Base-by-base conservation (phyloP, 2,113 vertebrate genomes). In the Tachysurus vachellii region DNA sequence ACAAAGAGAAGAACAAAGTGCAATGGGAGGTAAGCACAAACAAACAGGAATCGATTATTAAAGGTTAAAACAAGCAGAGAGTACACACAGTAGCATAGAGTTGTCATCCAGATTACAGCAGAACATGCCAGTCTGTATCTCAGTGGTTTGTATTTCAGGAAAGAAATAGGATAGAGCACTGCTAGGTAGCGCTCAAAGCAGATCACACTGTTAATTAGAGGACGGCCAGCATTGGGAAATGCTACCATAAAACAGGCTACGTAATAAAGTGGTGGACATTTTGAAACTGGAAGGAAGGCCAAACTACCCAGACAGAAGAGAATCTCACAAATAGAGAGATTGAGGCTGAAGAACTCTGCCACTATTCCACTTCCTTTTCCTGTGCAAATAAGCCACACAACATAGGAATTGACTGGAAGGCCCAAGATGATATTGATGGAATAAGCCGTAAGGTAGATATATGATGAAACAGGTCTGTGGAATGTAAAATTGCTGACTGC, bases 91-190 rank as follows among this genome's bases (percentile, higher is more conserved):
- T 1, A 71, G n/a, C 53, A 17, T 3, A 82, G 59, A 16, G 59
- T 23, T 5, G 17, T 76, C 1, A 85, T 8, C 88, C 88, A 89
- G 3, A 19, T 62, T 31, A 82, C 11, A 83, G 57, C 42, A 44
- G n/a, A 83, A 26, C 89, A 86, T 7, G 16, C 54, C 2, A 87
- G 21, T 64, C 12, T 88, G 26, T 88, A 89, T 86, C 86, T 84
- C 54, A 86, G 73, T 54, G 89, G 84, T 84, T 89, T 89, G 84
- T 0, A 86, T 80, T 88, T 89, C 28, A 88, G 80, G 36, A 89
- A 89, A 28, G 47, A 88, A 61, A 89, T 47, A 66, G 89, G 86
- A 75, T 88, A 9, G 1, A 86, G 13, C 2, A 82, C 79, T 73
- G 85, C 85, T 36, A 82, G 7, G 42, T 86, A 86, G 1, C 77